phyloP scores from a whole-genome alignment of 2,797 vertebrate genomes.

The Sciaenops ocellatus region DNA sequence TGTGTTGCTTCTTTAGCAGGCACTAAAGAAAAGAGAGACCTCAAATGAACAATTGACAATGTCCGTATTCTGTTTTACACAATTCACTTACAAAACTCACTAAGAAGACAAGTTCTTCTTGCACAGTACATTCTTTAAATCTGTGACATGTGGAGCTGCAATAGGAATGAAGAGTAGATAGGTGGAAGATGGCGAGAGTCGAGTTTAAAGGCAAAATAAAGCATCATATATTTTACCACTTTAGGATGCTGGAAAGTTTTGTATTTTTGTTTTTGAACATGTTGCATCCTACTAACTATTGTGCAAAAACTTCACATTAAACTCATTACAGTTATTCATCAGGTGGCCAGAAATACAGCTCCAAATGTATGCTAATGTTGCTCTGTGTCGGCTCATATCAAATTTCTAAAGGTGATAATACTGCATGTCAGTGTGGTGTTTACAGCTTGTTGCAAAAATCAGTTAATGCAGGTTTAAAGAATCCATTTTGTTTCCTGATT shows the following conservation, averaged over 20 bases:
- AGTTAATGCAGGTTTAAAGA: neutral
- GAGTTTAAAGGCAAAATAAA: neutral
- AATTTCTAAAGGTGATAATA: too few species aligned
- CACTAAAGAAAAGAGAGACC: neutral
- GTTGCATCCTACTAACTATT: neutral
- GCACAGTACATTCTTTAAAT: neutral
- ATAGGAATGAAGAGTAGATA: neutral
- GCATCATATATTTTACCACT: neutral
- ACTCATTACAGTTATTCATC: neutral
- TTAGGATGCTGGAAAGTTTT: neutral
- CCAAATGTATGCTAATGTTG: neutral
- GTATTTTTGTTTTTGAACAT: neutral
- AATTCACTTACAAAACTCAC: neutral
- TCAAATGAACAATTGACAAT: neutral
- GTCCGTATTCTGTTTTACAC: neutral
- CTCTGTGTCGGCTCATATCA: neutral
- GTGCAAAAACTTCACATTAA: too few species aligned
- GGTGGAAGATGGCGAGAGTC: neutral
- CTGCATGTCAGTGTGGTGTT: neutral
- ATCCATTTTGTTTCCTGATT: neutral
- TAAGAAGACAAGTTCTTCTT: neutral
- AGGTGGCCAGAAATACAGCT: neutral
- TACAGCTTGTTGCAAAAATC: neutral
- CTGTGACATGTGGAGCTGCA: neutral
- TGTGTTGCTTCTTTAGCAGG: constrained; percentile 1